These are phyloP conservation scores for Molothrus ater DNA, from an alignment of 2,797 vertebrate species.

Conservation along the genomic window DNA sequence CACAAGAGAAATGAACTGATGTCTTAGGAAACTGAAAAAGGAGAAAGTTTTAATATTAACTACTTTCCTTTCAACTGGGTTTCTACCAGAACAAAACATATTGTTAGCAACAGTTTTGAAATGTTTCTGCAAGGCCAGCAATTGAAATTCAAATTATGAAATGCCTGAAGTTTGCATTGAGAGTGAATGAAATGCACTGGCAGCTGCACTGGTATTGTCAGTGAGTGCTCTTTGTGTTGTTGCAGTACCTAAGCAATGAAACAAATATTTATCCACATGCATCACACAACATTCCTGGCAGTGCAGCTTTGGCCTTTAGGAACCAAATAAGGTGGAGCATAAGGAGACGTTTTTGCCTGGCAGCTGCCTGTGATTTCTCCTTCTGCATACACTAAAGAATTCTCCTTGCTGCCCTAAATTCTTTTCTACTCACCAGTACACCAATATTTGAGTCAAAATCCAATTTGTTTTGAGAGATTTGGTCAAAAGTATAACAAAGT, in stretches of 20 bases:
- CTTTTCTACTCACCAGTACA: not conserved
- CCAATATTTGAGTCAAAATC: not conserved
- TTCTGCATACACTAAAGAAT: not conserved
- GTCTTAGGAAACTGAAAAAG: not conserved
- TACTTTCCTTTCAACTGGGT: not conserved
- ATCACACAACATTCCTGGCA: not conserved
- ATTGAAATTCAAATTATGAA: not conserved
- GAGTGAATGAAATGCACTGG: not conserved
- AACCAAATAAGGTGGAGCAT: conserved; percentile 32
- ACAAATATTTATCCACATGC: conserved; percentile 49
- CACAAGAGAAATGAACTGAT: not conserved
- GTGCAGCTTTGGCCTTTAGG: conserved; percentile 1
- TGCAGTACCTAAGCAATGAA: conserved; percentile 61
- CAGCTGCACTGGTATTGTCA: not conserved
- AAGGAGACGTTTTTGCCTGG: not conserved
- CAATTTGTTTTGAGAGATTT: not conserved
- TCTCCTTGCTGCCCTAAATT: not conserved
- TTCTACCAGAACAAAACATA: not conserved
- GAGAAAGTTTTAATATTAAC: not conserved
- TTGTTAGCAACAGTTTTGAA: not conserved
- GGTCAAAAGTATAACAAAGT: not conserved
- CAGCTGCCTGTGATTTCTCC: conserved; percentile 10
- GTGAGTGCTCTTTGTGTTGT: not conserved
- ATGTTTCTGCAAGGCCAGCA: not conserved
- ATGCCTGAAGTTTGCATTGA: not conserved